These are phyloP conservation scores for Drosophila testacea DNA, from an alignment of 2,888 invertebrate genomes.

Conservation along the genomic window DNA sequence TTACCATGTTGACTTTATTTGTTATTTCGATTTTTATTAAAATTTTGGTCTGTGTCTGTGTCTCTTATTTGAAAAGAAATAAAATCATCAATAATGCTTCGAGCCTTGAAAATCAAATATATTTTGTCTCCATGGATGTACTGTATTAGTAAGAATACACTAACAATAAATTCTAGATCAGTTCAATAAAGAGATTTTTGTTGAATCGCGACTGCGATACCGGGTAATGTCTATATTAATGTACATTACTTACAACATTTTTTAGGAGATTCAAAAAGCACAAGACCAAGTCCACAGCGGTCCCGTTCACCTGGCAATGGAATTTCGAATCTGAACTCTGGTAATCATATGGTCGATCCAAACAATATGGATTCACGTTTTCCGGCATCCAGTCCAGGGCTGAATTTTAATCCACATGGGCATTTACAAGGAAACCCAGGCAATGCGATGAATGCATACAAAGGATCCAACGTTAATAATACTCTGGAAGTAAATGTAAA, in stretches of 20 bases:
- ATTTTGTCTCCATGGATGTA: no score
- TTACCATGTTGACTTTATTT: no score
- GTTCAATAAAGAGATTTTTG: no score
- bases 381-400: constrained; percentile 82
- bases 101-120: no score
- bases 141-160: no score
- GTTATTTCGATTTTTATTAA: no score
- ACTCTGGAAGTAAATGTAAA: constrained; percentile 53
- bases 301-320: constrained; percentile 73
- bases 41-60: no score
- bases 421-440: constrained; percentile 64
- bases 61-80: no score
- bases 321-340: constrained; percentile 25
- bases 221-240: no score
- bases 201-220: no score
- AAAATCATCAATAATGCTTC: no score
- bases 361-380: constrained; percentile 77
- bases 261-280: constrained; percentile 82
- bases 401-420: constrained; percentile 73
- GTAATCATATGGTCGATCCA: constrained; percentile 59
- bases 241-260: not conserved
- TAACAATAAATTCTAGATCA: no score
- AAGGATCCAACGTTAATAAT: constrained; percentile 60
- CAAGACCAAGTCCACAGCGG: constrained; percentile 84
- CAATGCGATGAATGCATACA: constrained; percentile 63